These are phyloP conservation scores for Mesorhabditis belari DNA, from an alignment of 2,888 invertebrate genomes.

Conservation along the genomic window DNA sequence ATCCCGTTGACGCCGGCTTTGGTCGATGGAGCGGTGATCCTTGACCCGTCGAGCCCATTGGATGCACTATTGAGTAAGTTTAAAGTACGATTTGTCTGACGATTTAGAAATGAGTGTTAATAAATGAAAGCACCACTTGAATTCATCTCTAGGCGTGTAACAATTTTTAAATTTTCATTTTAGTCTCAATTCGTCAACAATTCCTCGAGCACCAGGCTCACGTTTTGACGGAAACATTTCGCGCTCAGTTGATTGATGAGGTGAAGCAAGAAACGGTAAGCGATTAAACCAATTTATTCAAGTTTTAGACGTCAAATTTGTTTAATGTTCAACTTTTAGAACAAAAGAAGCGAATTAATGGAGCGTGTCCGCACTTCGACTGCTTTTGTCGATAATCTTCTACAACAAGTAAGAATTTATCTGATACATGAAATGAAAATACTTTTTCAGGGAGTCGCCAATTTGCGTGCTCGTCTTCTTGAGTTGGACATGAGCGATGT, in stretches of 20 bases:
- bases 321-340: neutral
- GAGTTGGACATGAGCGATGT: constrained; percentile 29
- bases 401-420: no score
- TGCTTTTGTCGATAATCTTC: no score
- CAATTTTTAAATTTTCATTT: no score
- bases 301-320: no score
- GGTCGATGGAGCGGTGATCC: no score
- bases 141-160: no score
- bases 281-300: no score
- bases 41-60: neutral
- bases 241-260: neutral
- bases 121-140: no score
- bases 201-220: neutral
- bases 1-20: no score
- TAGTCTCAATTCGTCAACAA: neutral
- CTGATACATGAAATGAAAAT: constrained; percentile 8
- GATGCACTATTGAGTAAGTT: neutral
- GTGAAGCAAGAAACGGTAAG: neutral
- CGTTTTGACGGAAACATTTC: neutral
- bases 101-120: no score
- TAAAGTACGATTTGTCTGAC: neutral
- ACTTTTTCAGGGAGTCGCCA: constrained; percentile 8
- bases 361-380: no score
- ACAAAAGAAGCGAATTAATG: no score
- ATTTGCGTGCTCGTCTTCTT: constrained; percentile 11